Evolutionary conservation across 2,113 vertebrate genomes (phyloP).

Genomic region (Lycaon pictus): DNA sequence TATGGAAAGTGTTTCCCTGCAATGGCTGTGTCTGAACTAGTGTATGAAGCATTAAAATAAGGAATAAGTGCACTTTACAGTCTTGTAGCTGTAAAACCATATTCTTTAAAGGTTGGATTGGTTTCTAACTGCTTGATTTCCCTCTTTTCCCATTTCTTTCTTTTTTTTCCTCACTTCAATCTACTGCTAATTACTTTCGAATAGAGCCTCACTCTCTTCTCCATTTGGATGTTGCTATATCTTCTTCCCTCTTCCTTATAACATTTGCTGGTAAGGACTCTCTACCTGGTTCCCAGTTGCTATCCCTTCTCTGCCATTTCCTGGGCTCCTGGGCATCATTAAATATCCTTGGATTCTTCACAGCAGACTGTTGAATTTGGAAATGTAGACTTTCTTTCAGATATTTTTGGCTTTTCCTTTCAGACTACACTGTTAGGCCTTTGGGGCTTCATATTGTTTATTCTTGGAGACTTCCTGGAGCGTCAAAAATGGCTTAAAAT

Average conservation of each 20-base stretch:
- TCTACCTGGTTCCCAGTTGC: conserved; percentile 31
- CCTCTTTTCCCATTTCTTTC: neutral
- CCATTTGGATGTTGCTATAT: conserved; percentile 19
- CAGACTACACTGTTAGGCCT: conserved; percentile 59
- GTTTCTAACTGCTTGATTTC: neutral
- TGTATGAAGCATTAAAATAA: neutral
- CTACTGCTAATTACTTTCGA: neutral
- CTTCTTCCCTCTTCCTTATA: neutral
- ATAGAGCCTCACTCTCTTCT: conserved; percentile 8
- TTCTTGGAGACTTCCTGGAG: conserved; percentile 79
- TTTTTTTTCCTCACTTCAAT: neutral
- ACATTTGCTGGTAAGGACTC: conserved; percentile 1
- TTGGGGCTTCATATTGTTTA: conserved; percentile 74
- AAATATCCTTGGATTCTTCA: conserved; percentile 62
- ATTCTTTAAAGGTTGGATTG: conserved; percentile 4
- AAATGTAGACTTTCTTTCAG: conserved; percentile 63
- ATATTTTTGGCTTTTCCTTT: conserved; percentile 75
- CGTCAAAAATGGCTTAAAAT: conserved; percentile 80
- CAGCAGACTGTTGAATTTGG: conserved; percentile 68
- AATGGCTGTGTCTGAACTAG: neutral
- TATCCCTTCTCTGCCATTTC: conserved; percentile 4
- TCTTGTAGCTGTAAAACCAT: neutral
- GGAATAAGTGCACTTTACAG: neutral
- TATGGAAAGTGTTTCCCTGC: neutral
- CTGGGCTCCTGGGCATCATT: conserved; percentile 42